phyloP scores from a whole-genome alignment of 1,140 invertebrate genomes.

The Bombus difficillimus region DNA sequence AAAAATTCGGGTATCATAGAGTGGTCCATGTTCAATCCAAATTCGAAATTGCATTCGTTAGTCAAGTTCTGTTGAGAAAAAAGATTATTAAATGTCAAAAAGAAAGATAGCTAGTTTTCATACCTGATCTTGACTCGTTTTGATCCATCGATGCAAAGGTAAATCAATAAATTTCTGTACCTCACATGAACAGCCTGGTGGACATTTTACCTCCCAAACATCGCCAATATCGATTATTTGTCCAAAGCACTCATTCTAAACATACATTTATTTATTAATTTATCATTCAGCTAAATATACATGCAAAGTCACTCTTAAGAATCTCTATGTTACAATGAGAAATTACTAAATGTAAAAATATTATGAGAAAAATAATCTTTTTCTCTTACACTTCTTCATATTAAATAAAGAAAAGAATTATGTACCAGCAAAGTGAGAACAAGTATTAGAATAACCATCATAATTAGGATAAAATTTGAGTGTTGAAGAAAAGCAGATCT shows the following conservation, averaged over 20 bases:
- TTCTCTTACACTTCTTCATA: not conserved
- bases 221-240: slow-evolving; percentile 72
- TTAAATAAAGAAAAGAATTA: slow-evolving; percentile 41
- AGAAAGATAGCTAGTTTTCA: not conserved
- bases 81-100: slow-evolving; percentile 19
- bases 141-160: slow-evolving; percentile 75
- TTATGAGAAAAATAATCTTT: not conserved
- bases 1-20: slow-evolving; percentile 76
- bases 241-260: slow-evolving; percentile 64
- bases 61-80: slow-evolving; percentile 40
- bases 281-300: not conserved
- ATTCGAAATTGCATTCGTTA: slow-evolving; percentile 32
- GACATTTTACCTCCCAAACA: slow-evolving; percentile 76
- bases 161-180: slow-evolving; percentile 73
- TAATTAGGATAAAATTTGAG: slow-evolving; percentile 32
- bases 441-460: slow-evolving; percentile 47
- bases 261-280: slow-evolving; percentile 37
- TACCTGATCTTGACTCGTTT: slow-evolving; percentile 52
- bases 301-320: not conserved
- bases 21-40: slow-evolving; percentile 49
- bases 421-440: slow-evolving; percentile 60
- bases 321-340: not conserved
- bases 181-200: slow-evolving; percentile 75
- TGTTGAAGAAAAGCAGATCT: slow-evolving; percentile 38
- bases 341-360: not conserved